A percentile compares a stretch with the other conserved stretches of the same genome.
Evolutionary conservation across 53 echinoderm and acorn worm genomes (phyloP).

Genomic region (Luidia sarsii): DNA sequence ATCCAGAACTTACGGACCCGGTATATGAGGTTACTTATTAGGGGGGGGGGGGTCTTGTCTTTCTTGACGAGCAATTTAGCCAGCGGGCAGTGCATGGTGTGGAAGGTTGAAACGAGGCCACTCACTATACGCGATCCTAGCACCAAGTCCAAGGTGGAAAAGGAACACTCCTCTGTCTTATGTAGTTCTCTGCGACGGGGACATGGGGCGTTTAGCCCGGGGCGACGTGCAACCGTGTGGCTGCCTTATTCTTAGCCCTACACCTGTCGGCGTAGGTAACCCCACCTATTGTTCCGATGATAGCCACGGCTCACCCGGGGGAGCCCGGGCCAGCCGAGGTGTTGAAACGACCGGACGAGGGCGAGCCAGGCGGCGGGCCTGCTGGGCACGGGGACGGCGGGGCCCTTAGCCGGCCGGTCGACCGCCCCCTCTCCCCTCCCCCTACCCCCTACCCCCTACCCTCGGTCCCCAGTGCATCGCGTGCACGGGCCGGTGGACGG

Average conservation of each 20-base stretch:
- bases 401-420: too few relatives aligned
- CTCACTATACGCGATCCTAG: constrained; percentile 18
- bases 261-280: constrained; percentile 49
- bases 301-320: constrained; percentile 29
- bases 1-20: background rate
- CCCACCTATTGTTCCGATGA: constrained; percentile 59
- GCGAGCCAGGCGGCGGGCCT: constrained; percentile 30
- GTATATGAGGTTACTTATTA: too few relatives aligned
- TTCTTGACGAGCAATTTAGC: constrained; percentile 29
- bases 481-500: background rate
- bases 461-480: constrained; percentile 45
- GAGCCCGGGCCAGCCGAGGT: constrained; percentile 20
- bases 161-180: too few relatives aligned
- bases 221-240: background rate
- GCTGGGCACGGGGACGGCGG: background rate
- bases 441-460: too few relatives aligned
- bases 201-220: too few relatives aligned
- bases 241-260: background rate
- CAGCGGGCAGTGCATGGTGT: constrained; percentile 8
- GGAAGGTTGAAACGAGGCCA: constrained; percentile 31
- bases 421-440: too few relatives aligned
- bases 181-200: too few relatives aligned
- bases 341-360: constrained; percentile 48
- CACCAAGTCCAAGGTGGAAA: too few relatives aligned
- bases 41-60: too few relatives aligned